phyloP scores from a whole-genome alignment of 2,888 invertebrate species.

The Perizoma affinitatum region DNA sequence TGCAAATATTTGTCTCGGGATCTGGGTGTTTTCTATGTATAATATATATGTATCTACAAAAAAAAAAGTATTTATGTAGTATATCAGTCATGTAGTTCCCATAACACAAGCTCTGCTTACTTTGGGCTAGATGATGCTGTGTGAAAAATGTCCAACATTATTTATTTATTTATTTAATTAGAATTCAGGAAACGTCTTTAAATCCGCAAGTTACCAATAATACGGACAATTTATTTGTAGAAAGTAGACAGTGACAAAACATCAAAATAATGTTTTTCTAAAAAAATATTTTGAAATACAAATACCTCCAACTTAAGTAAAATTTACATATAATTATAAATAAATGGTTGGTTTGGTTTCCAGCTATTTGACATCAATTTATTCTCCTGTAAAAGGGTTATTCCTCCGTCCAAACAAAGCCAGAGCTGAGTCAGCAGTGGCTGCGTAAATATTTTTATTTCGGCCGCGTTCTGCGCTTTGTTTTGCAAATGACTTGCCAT shows the following conservation, averaged over 20 bases:
- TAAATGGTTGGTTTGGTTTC: slow-evolving; percentile 34
- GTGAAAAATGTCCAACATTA: too few species aligned
- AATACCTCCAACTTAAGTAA: not conserved
- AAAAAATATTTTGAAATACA: not conserved
- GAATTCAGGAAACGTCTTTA: too few species aligned
- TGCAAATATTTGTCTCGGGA: too few species aligned
- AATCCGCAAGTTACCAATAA: too few species aligned
- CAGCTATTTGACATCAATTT: slow-evolving; percentile 66
- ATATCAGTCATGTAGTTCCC: too few species aligned
- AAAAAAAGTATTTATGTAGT: too few species aligned
- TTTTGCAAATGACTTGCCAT: slow-evolving; percentile 78
- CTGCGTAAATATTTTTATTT: slow-evolving; percentile 82
- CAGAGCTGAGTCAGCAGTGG: slow-evolving; percentile 70
- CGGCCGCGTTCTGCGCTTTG: slow-evolving; percentile 70
- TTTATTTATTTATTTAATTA: too few species aligned
- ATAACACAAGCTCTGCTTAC: too few species aligned
- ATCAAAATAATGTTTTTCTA: not conserved
- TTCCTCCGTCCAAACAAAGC: slow-evolving; percentile 74
- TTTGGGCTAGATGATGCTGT: too few species aligned
- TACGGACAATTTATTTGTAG: too few species aligned
- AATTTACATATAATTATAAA: slow-evolving; percentile 11
- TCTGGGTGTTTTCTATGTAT: too few species aligned
- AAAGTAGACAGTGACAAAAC: not conserved
- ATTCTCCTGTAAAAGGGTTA: slow-evolving; percentile 70
- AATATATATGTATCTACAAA: too few species aligned